Evolutionary conservation across 2,888 invertebrate genomes (phyloP), one percentile per base, ranked within the genome.

Genomic region (Caenorhabditis sp.): DNA sequence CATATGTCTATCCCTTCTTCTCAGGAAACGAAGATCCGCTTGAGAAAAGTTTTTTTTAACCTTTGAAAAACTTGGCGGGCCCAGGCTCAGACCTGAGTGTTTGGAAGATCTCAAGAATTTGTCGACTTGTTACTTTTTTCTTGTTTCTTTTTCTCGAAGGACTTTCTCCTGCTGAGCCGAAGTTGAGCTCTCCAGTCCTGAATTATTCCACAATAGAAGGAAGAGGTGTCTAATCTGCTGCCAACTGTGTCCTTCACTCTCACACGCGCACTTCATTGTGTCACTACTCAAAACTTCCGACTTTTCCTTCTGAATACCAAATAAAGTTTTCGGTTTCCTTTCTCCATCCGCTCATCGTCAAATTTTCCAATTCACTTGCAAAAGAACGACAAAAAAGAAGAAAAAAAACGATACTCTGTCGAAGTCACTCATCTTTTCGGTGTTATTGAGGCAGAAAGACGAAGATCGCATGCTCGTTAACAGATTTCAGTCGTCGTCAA

Each of bases 221-320:
- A 70, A 43, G 58, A 52, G 52, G 35, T 70, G 59, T 70, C 70
- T 59, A 59, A 59, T 70, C 59, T 70, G 41, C 68, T 59, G 50
- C 58, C 58, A 66, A 66, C 66, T 48, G 66, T 66, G 56, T 53
- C 24, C 65, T 27, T 66, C 41, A 50, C 58, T 53, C 53, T 59
- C 53, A 53, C 59, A 53, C 70, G 59, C 35, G 41, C 70, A 59
- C 70, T 70, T 70, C 70, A 59, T 70, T 70, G 70, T 70, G 58
- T 30, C 17, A 8, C 24, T 27, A 35, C 35, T 37, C 58, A 46
- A n/a, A 35, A 58, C 53, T 45, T 26, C 56, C 50, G 48, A 48
- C 48, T 59, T 52, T 59, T 39, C 30, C 35, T 27, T 41, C 26
- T 35, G 70, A 59, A 70, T 59, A 53, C 37, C 43, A 70, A 70